Evolutionary conservation across 2,888 invertebrate species (phyloP).

Genomic region (Oconnorella tubifera): DNA sequence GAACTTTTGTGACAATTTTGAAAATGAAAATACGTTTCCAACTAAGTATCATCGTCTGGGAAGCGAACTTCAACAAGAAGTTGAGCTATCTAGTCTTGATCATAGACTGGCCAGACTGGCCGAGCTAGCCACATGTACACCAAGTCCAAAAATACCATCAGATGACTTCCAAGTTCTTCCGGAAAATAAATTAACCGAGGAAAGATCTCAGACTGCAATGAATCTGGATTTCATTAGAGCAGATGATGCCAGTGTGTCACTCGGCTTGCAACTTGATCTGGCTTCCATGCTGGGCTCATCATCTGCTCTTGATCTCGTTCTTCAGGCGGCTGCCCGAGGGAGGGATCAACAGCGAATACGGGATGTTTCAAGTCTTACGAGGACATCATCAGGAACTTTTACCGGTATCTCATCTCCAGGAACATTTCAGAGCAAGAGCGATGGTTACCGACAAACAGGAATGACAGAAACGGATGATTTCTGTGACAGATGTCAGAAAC

Average conservation of each 20-base stretch:
- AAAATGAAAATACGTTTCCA: constrained; percentile 42
- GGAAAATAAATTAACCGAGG: neutral
- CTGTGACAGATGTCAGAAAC: constrained; percentile 58
- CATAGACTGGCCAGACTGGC: neutral
- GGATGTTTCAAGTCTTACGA: neutral
- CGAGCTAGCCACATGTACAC: too few species aligned
- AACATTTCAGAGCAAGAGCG: too few species aligned
- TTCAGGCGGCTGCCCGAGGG: neutral
- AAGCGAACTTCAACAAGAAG: constrained; percentile 65
- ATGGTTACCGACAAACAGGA: constrained; percentile 29
- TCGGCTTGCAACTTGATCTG: too few species aligned
- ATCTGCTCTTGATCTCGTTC: neutral
- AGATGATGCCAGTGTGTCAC: too few species aligned
- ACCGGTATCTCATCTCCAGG: too few species aligned
- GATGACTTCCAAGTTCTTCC: too few species aligned
- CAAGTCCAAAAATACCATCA: too few species aligned
- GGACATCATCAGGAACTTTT: too few species aligned
- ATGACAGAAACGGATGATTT: constrained; percentile 57
- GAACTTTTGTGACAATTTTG: too few species aligned
- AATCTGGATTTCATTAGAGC: neutral
- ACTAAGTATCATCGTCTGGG: constrained; percentile 73
- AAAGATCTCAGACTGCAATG: neutral
- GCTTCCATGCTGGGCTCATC: too few species aligned
- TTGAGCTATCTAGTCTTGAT: neutral
- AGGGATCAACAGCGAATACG: neutral